Evolutionary conservation across 2,797 vertebrate species (phyloP).

Genomic region (Aeoliscus strigatus): DNA sequence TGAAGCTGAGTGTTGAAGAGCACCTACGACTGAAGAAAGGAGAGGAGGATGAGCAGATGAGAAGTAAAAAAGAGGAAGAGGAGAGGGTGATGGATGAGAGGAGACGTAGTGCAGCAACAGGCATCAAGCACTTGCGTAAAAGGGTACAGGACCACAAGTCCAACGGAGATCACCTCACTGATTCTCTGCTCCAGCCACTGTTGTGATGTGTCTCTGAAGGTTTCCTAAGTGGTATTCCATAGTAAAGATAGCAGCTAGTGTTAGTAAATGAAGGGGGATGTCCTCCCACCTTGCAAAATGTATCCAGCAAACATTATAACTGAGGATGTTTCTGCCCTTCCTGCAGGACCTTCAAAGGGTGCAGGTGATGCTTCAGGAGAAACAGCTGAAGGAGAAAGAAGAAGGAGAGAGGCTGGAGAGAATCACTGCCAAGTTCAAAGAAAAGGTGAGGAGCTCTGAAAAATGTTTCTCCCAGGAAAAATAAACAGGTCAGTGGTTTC

Average conservation of each 20-base stretch:
- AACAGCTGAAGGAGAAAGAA: conserved; percentile 72
- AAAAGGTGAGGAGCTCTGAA: conserved; percentile 71
- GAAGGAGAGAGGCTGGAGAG: conserved; percentile 76
- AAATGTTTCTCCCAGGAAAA: too few species aligned
- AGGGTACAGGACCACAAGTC: conserved; percentile 64
- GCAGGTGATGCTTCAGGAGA: conserved; percentile 76
- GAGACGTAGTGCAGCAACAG: conserved; percentile 65
- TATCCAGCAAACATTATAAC: too few species aligned
- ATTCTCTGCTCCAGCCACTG: too few species aligned
- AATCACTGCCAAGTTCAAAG: conserved; percentile 75
- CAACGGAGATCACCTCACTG: too few species aligned
- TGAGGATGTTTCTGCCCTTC: conserved; percentile 10
- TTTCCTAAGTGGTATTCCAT: too few species aligned
- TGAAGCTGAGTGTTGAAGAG: conserved; percentile 75
- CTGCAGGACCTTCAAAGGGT: conserved; percentile 82
- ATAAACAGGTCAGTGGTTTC: neutral
- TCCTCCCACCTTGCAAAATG: too few species aligned
- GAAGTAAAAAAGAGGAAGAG: conserved; percentile 69
- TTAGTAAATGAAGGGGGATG: too few species aligned
- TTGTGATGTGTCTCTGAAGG: too few species aligned
- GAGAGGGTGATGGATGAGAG: conserved; percentile 74
- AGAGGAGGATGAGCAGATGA: conserved; percentile 69
- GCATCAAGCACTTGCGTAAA: conserved; percentile 79
- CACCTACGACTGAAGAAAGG: conserved; percentile 73
- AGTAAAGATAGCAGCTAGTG: too few species aligned